Base-by-base conservation (phyloP, 2,888 invertebrate species). In the Tetropium fuscum region DNA sequence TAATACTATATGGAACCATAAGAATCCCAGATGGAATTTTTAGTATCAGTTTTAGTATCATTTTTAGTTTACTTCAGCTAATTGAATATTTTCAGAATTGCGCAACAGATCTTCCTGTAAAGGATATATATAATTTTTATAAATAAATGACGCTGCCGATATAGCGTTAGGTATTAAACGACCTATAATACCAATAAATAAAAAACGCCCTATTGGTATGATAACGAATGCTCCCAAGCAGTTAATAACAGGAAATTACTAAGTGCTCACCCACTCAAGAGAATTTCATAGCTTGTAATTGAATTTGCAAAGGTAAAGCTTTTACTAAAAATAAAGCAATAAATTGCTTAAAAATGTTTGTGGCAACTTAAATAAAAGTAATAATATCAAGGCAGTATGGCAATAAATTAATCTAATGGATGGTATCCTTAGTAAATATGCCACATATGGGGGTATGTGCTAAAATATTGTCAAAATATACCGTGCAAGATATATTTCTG, bases 121-220 rank as follows among this genome's bases (percentile, higher is more conserved):
- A 36, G 36, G 36, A 36, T 36, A 36, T 36, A 16, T 36, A 36
- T 2, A 36, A 36, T 36, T 36, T 36, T 15, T 15, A 30, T 36
- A 6, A 36, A 2, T 36, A 2, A 36, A 2, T 2, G 34, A 34
- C 5, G 34, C 11, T 11, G 34, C 34, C 11, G 34, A 34, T 13
- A 34, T 2, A 2, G 2, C 34, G 10, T 34, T 34, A 6, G 13
- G 34, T 11, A 34, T 34, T 11, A 34, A 34, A 3, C 11, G 13
- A 13, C 34, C 34, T 2, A 11, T 34, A 2, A 11, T 34, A 11
- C 34, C 34, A 3, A 34, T 6, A 6, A 34, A 34, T 7, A 34
- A 34, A 11, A 34, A 34, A 34, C 34, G 13, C 11, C 13, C 34
- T 7, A 13, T 34, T 34, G 11, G 4, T 34, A 13, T 10, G 34